Percentiles rank a stretch among this genome's conserved stretches.
These are phyloP conservation scores for Eurois occulta DNA, from an alignment of 2,888 invertebrate species.

Conservation along the genomic window DNA sequence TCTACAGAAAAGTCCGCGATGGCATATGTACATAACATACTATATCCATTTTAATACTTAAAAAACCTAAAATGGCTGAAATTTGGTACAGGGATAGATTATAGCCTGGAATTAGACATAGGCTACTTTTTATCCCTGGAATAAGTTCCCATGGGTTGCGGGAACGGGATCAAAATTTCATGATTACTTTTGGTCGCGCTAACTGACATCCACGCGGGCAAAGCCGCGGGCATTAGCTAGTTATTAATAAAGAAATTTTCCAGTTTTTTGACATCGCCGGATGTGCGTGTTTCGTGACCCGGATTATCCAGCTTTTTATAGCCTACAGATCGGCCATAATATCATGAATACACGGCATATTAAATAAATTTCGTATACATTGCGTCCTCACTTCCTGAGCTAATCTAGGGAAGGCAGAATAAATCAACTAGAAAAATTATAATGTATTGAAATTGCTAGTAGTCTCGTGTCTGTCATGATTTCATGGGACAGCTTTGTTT, in stretches of 20 bases:
- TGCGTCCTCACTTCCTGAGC: not conserved
- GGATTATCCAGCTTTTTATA: conserved; percentile 35
- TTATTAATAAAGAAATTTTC: not conserved
- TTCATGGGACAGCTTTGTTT: conserved; percentile 62
- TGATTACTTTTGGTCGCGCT: too few relatives aligned
- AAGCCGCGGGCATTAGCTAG: too few relatives aligned
- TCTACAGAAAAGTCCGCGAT: too few relatives aligned
- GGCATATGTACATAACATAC: too few relatives aligned
- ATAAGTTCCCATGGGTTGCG: too few relatives aligned
- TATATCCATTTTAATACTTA: too few relatives aligned
- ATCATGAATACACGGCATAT: conserved; percentile 16
- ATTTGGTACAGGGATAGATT: too few relatives aligned
- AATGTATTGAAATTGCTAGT: conserved; percentile 17
- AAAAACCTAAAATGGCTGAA: too few relatives aligned
- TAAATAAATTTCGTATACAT: not conserved
- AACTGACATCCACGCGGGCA: too few relatives aligned
- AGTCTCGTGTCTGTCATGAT: conserved; percentile 39
- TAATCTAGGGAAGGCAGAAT: conserved; percentile 31
- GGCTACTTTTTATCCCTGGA: too few relatives aligned
- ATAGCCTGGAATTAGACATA: too few relatives aligned
- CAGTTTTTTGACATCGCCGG: conserved; percentile 10
- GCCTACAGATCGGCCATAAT: conserved; percentile 2
- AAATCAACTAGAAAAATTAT: conserved; percentile 23
- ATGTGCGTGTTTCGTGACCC: conserved; percentile 27
- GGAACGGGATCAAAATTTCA: too few relatives aligned